A percentile compares a stretch with the other conserved stretches of the same genome.
Conservation (phyloP, 92 coral and sea anemone species). For the Blastomussa wellsi region DNA sequence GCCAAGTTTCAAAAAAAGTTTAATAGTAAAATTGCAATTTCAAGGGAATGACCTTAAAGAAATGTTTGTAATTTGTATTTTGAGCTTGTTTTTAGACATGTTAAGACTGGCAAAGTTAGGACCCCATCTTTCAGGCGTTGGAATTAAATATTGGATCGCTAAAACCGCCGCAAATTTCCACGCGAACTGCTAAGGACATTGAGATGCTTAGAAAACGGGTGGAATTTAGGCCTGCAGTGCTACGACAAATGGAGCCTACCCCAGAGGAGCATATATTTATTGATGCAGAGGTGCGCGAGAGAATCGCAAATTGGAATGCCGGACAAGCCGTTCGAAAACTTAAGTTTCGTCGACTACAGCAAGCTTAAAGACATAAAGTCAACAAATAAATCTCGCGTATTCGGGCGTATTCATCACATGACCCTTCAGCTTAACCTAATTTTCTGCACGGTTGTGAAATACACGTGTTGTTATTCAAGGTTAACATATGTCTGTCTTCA, state of each 20-base stretch:
- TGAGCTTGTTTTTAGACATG: background rate
- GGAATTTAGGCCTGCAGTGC: background rate
- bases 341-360: constrained; percentile 4
- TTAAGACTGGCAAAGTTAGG: background rate
- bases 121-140: background rate
- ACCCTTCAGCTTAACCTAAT: no score
- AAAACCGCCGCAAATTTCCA: background rate
- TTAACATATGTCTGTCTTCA: no score
- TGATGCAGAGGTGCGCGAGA: constrained; percentile 33
- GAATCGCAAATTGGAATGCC: constrained; percentile 21
- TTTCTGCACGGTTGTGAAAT: no score
- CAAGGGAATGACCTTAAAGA: no score
- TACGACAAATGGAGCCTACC: background rate
- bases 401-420: no score
- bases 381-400: constrained; percentile 4
- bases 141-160: background rate
- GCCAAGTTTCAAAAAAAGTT: no score
- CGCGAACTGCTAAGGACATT: background rate
- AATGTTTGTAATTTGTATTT: background rate
- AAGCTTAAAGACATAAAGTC: background rate
- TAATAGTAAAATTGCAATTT: no score
- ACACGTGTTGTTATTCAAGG: no score
- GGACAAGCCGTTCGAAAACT: constrained; percentile 21
- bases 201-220: background rate
- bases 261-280: constrained; percentile 8